A percentile compares a stretch with the other conserved stretches of the same genome.
Evolutionary conservation across 2,797 vertebrate species (phyloP).

Genomic region (Oryzias sinensis): DNA sequence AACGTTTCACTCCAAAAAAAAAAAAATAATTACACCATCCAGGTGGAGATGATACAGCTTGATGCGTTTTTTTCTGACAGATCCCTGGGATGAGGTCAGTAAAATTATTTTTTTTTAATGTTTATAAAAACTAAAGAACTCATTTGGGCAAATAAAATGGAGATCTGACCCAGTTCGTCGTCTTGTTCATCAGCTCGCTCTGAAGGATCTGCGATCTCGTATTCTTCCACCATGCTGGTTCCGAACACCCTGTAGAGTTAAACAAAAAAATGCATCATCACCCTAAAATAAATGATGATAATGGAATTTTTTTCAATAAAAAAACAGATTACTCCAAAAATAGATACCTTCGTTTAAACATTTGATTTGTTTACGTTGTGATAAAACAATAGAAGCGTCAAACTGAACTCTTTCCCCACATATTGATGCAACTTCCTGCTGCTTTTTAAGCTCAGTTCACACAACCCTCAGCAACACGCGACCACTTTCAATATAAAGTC

Average conservation of each 20-base stretch:
- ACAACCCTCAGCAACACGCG: too few species aligned
- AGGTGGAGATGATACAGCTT: too few species aligned
- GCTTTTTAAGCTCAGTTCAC: too few species aligned
- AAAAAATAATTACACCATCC: too few species aligned
- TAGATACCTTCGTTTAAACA: too few species aligned
- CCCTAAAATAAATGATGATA: conserved; percentile 1
- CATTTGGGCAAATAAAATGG: conserved; percentile 2
- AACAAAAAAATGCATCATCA: neutral
- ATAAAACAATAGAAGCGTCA: too few species aligned
- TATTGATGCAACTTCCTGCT: too few species aligned
- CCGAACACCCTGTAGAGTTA: conserved; percentile 87
- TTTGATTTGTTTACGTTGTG: too few species aligned
- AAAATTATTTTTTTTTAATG: too few species aligned
- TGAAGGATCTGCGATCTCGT: conserved; percentile 90
- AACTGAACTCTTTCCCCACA: too few species aligned
- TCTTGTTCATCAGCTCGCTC: conserved; percentile 88
- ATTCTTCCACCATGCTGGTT: conserved; percentile 99
- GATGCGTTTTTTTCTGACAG: too few species aligned
- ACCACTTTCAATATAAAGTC: too few species aligned
- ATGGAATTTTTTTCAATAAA: conserved; percentile 4
- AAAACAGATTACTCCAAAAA: neutral
- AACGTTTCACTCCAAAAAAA: neutral
- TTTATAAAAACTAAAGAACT: neutral
- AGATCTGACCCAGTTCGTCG: conserved; percentile 88
- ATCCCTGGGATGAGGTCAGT: neutral